Evolutionary conservation across 1,140 invertebrate genomes (phyloP), one percentile per base, ranked within the genome.

Genomic region (Drosophila arawakana): DNA sequence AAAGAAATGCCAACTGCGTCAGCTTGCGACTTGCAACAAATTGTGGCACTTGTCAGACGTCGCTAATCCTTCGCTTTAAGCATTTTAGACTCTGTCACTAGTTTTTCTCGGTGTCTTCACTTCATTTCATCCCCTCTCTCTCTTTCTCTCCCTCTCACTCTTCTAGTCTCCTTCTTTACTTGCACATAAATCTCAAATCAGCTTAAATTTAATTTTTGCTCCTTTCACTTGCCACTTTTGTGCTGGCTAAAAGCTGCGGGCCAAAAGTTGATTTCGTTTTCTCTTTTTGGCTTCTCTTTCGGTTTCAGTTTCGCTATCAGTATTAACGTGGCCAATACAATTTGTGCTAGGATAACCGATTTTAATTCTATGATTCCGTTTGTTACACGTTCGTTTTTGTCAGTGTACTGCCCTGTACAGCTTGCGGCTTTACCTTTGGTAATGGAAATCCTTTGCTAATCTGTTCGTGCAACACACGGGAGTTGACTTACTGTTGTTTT

Each of bases 141-240:
- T 37, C 50, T 11, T n/a, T 54, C 2, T 8, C 11, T 7, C 25
- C 10, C 30, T 30, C 2, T 25, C 15, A 3, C 46, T 8, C 18
- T 54, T 30, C 10, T 44, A 30, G 62, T 46, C 54, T 57, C 52
- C 50, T 66, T n/a, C 13, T 30, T 25, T 25, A 3, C 5, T 49
- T 37, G 35, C 63, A 69, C 67, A 66, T 67, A 73, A 77, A 77
- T 88, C 82, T 62, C n/a, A 79, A 79, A 88, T 88, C 79, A 83
- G 80, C 79, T 82, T 86, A 72, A 88, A 82, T 83, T 88, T 79
- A 79, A 82, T 85, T 86, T 82, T 65, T 82, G 65, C 61, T 67
- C 44, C 81, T 72, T 85, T 60, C 79, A 55, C 55, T 76, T 73
- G 43, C 65, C 79, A 55, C 50, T 76, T 73, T 46, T 37, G 35